Percentiles rank a stretch among this genome's conserved stretches.
Evolutionary conservation across 2,888 invertebrate species (phyloP).

Genomic region (Schizaphis graminum): DNA sequence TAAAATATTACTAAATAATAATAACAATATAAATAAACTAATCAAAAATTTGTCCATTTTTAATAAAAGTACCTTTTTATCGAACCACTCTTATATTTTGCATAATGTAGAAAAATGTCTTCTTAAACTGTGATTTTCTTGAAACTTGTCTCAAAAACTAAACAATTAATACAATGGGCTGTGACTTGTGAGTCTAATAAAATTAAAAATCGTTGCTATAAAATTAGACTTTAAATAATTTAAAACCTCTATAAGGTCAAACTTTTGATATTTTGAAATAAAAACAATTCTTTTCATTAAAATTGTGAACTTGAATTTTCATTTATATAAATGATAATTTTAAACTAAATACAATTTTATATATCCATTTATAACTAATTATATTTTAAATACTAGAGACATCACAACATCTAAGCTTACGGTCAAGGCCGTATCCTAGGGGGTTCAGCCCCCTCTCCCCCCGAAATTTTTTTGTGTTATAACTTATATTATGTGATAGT

Average conservation of each 20-base stretch:
- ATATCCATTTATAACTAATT: background rate
- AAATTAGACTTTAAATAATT: background rate
- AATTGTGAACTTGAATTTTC: background rate
- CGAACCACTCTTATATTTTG: background rate
- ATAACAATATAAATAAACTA: too few species aligned
- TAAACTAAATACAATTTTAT: background rate
- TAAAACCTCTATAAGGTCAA: background rate
- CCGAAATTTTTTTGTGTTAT: too few species aligned
- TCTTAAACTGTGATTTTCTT: background rate
- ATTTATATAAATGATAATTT: background rate
- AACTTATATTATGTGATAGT: too few species aligned
- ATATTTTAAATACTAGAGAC: slow-evolving; percentile 2
- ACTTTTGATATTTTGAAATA: background rate
- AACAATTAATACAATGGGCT: background rate
- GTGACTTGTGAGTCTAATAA: background rate
- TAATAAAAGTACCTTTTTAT: background rate
- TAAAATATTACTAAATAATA: background rate
- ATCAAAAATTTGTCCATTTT: background rate
- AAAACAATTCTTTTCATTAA: background rate
- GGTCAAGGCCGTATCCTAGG: too few species aligned
- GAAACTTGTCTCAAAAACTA: background rate
- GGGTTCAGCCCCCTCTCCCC: too few species aligned
- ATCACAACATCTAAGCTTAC: background rate
- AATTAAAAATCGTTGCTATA: background rate
- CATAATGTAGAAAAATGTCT: background rate